phyloP scores from a whole-genome alignment of 2,113 vertebrate species.

The Antigone vipio region DNA sequence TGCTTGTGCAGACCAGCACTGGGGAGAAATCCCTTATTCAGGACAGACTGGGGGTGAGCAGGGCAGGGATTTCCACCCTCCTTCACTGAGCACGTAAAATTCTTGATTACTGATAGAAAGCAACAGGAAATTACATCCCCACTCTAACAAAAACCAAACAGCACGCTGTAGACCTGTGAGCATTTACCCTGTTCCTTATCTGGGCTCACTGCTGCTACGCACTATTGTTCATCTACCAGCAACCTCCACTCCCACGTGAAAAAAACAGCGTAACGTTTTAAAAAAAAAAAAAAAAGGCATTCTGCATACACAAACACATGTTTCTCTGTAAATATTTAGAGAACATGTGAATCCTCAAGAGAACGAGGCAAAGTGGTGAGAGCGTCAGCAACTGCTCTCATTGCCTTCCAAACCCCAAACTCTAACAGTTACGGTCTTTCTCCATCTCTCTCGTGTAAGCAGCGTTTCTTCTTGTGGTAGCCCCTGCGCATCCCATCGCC shows the following conservation, averaged over 20 bases:
- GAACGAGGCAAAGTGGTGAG: not conserved
- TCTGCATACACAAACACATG: not conserved
- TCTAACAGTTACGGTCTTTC: not conserved
- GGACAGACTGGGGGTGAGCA: not conserved
- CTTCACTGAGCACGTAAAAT: not conserved
- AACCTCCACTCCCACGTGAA: not conserved
- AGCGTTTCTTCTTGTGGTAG: not conserved
- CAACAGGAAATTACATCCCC: not conserved
- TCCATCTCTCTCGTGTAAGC: not conserved
- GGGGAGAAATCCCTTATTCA: not conserved
- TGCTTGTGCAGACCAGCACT: not conserved
- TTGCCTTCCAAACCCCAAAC: not conserved
- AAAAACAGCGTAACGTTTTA: not conserved
- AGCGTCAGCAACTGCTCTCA: rapidly evolving
- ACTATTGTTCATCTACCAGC: not conserved
- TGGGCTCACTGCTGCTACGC: not conserved
- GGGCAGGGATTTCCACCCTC: not conserved
- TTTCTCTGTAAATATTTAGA: conserved; percentile 2
- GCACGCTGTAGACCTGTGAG: rapidly evolving
- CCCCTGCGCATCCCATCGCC: not conserved
- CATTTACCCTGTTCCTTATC: not conserved
- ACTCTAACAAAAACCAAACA: not conserved
- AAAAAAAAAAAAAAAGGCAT: not conserved
- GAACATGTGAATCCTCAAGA: not conserved
- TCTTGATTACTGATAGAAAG: not conserved